Evolutionary conservation across 1,140 invertebrate species (phyloP).

Genomic region (Platorchestia sp.): DNA sequence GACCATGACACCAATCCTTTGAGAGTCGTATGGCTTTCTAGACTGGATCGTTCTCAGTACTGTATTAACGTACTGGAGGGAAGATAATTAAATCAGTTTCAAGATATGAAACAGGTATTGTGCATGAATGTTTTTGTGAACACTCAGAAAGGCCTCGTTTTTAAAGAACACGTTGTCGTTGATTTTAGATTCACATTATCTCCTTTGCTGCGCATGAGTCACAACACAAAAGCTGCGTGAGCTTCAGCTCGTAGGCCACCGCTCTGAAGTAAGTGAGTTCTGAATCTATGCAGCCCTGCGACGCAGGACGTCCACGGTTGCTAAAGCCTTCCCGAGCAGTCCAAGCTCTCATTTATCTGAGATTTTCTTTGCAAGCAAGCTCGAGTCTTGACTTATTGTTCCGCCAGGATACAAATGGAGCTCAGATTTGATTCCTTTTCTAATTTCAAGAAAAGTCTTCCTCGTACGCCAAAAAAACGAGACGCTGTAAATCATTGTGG

Average conservation of each 20-base stretch:
- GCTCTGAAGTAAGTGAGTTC: not conserved
- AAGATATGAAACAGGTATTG: too few species aligned
- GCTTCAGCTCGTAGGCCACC: not conserved
- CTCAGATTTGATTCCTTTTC: constrained; percentile 8
- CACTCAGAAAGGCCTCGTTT: too few species aligned
- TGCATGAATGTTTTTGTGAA: too few species aligned
- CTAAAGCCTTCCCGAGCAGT: not conserved
- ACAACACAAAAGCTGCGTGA: not conserved
- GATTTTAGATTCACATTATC: too few species aligned
- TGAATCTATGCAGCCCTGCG: not conserved
- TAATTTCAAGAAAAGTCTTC: not conserved
- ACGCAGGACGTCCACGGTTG: not conserved
- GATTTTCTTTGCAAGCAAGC: not conserved
- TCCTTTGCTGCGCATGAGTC: too few species aligned
- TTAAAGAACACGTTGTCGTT: too few species aligned
- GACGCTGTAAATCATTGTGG: not conserved
- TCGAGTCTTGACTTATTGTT: not conserved
- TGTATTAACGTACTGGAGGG: too few species aligned
- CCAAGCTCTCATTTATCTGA: not conserved
- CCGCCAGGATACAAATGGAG: not conserved
- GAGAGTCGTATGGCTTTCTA: too few species aligned
- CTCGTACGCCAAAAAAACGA: not conserved
- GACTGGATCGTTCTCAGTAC: too few species aligned
- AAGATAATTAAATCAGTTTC: too few species aligned
- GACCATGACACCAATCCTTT: too few species aligned